A percentile compares a stretch with the other conserved stretches of the same genome.
Evolutionary conservation across 2,797 vertebrate species (phyloP).

Genomic region (Fundulus diaphanus): DNA sequence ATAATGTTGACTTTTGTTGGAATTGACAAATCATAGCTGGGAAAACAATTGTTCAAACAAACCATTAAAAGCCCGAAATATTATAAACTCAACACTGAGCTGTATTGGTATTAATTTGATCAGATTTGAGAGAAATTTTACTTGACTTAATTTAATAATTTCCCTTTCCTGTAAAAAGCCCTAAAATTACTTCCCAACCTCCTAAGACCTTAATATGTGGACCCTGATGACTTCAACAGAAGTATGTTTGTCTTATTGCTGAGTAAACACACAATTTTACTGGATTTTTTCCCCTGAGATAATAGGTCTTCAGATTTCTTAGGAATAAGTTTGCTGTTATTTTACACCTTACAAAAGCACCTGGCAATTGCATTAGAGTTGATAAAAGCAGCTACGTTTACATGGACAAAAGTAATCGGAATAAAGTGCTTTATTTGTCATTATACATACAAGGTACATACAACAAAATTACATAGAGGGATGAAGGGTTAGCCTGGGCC

Average conservation of each 20-base stretch:
- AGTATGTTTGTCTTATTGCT: not conserved
- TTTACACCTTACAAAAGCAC: not conserved
- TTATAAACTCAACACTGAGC: not conserved
- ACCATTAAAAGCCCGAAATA: not conserved
- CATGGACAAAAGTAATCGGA: no score
- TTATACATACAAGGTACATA: no score
- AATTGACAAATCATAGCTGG: not conserved
- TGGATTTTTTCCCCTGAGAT: conserved; percentile 1
- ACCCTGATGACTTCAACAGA: not conserved
- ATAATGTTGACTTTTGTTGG: not conserved
- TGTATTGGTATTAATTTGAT: not conserved
- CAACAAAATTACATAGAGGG: no score
- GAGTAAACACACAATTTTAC: not conserved
- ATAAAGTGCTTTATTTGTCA: no score
- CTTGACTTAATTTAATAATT: not conserved
- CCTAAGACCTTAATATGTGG: not conserved
- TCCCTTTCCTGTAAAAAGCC: not conserved
- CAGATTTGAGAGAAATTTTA: not conserved
- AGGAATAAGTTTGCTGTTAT: not conserved
- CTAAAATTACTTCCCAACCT: not conserved
- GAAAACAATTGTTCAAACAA: not conserved
- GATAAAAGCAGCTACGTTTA: no score
- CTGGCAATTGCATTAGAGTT: not conserved
- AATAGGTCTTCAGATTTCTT: no score
- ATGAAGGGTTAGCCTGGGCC: no score